phyloP scores from a whole-genome alignment of 1,140 invertebrate species.

The Trichomalopsis sarcophagae region DNA sequence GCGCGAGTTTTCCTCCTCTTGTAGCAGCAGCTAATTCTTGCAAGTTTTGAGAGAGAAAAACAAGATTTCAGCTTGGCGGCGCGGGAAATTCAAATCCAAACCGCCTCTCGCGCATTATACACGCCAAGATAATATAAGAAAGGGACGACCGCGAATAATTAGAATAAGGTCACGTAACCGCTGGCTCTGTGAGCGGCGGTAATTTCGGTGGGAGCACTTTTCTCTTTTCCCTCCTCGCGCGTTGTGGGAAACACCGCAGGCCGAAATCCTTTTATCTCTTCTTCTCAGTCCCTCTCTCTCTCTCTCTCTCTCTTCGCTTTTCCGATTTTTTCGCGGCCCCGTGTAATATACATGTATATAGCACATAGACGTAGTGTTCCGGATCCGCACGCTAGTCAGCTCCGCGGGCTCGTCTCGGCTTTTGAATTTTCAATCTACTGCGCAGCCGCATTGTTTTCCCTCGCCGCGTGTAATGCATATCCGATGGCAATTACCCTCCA shows the following conservation, averaged over 20 bases:
- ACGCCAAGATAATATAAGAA: constrained; percentile 39
- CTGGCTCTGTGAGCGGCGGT: constrained; percentile 3
- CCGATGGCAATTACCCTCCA: constrained; percentile 19
- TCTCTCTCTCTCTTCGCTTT: background rate
- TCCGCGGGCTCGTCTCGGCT: background rate
- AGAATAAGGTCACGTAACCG: constrained; percentile 48
- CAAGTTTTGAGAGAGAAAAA: constrained; percentile 28
- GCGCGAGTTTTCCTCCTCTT: constrained; percentile 16
- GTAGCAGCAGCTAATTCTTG: background rate
- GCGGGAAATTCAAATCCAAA: constrained; percentile 4
- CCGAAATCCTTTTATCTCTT: constrained; percentile 36
- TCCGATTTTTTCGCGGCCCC: constrained; percentile 18
- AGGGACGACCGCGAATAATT: constrained; percentile 41
- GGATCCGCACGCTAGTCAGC: constrained; percentile 34
- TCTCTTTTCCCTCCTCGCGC: background rate
- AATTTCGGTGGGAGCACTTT: constrained; percentile 39
- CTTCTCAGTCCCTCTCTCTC: background rate
- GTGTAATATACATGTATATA: background rate
- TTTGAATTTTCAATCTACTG: constrained; percentile 23
- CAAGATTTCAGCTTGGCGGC: background rate
- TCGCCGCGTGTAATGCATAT: background rate
- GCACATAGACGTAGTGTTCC: background rate
- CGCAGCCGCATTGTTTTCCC: constrained; percentile 12
- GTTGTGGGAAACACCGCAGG: constrained; percentile 46
- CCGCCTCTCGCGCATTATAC: constrained; percentile 1